Base-by-base conservation (phyloP, 2,113 vertebrate species). In the Takifugu bimaculatus region DNA sequence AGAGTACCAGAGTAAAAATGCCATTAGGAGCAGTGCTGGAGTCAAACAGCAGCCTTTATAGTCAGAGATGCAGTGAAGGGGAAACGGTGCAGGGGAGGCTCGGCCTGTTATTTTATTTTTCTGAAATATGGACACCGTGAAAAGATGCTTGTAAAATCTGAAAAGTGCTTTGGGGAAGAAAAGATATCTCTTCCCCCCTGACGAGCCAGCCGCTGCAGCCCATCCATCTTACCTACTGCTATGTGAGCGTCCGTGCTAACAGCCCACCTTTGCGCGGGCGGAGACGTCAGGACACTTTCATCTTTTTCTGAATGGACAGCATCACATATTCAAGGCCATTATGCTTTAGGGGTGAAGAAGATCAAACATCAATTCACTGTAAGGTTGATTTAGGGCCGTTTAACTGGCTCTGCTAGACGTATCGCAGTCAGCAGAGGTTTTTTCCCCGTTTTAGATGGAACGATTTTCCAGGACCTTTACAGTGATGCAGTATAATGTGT, bases 341-440 rank as follows among this genome's bases (percentile, higher is more conserved):
- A 75, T 75, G 68, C 78, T 74, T 60, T 47, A 75, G 61, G 78
- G 83, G 83, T 79, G 75, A 83, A 52, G 57, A 74, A 74, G 86
- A 85, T 88, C 87, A 86, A 81, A 88, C 84, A 81, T 88, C 83
- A 88, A 83, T 88, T 90, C 78, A 66, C 63, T 52, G 58, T 49
- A 87, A 77, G 71, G 71, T 85, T 75, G 86, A 88, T 87, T 86
- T 81, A 72, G 63, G 65, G 80, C 63, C 84, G 76, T 84, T 90
- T 85, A 85, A 85, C 68, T 53, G 70, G 77, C 75, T 77, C 59
- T 77, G 59, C 63, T 20, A n/a, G 78, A 83, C 74, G 82, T 75
- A 83, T 85, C 82, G 59, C 67, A 70, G 68, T 61, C 61, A 43
- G 35, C 35, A 73, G 49, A 15, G 15, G 60, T n/a, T 61, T 66